A percentile compares a stretch with the other conserved stretches of the same genome.
Conservation (phyloP, 2,888 invertebrate species). For the Magallana nippona region DNA sequence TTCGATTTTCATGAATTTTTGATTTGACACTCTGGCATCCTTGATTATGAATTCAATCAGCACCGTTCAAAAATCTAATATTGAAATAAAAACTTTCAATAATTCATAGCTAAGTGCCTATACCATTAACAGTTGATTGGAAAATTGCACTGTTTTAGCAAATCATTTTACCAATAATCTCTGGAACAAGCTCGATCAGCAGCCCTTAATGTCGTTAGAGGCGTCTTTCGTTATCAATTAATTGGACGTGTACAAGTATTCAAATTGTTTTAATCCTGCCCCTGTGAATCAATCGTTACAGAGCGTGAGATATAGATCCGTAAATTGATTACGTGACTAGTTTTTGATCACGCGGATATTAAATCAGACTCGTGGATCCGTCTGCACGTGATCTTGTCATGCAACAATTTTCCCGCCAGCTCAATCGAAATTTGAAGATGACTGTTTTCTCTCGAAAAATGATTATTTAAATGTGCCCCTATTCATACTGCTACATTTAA, state of each 20-base stretch:
- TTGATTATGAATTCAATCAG: not conserved
- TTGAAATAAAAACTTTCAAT: not conserved
- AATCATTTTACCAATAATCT: conserved; percentile 29
- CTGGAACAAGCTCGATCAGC: conserved; percentile 24
- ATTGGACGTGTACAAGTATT: conserved; percentile 35
- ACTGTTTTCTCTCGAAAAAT: too few relatives aligned
- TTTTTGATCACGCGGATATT: conserved; percentile 23
- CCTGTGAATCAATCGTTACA: conserved; percentile 13
- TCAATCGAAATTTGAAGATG: too few relatives aligned
- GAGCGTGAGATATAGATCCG: conserved; percentile 35
- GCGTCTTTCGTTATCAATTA: conserved; percentile 31
- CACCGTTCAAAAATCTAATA: not conserved
- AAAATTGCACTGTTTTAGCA: conserved; percentile 21
- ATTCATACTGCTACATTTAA: too few relatives aligned
- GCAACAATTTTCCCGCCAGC: conserved; percentile 15
- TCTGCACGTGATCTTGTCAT: conserved; percentile 35
- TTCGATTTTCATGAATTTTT: not conserved
- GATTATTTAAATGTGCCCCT: too few relatives aligned
- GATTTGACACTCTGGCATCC: not conserved
- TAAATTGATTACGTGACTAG: conserved; percentile 31
- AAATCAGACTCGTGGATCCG: conserved; percentile 10
- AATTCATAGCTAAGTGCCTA: not conserved
- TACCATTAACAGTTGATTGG: not conserved
- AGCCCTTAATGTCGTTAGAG: not conserved
- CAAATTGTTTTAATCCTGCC: conserved; percentile 31